Percentiles rank a stretch among this genome's conserved stretches.
Evolutionary conservation across 2,113 vertebrate species (phyloP).

Genomic region (Chionomys nivalis): DNA sequence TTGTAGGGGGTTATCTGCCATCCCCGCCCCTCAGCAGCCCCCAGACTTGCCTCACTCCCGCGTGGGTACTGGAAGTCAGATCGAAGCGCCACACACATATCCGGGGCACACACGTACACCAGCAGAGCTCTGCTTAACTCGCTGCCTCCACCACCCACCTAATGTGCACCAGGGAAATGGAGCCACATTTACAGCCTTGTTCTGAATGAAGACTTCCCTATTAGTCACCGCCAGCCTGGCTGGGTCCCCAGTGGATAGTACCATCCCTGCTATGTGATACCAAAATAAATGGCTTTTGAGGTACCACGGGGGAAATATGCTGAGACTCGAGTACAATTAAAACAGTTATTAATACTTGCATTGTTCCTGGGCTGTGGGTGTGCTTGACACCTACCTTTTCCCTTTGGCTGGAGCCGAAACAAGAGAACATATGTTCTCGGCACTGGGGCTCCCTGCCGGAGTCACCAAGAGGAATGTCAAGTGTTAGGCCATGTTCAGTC

Average conservation of each 20-base stretch:
- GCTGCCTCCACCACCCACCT: slow-evolving; percentile 62
- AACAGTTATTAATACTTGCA: slow-evolving; percentile 64
- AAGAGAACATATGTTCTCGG: slow-evolving; percentile 50
- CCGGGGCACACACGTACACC: background rate
- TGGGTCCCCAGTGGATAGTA: slow-evolving; percentile 4
- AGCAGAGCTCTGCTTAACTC: slow-evolving; percentile 49
- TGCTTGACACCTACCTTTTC: slow-evolving; percentile 57
- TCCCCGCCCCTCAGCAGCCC: slow-evolving; percentile 20
- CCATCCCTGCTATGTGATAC: background rate
- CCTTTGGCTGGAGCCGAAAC: slow-evolving; percentile 59
- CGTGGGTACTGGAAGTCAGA: background rate
- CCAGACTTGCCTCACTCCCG: background rate
- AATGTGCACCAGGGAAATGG: background rate
- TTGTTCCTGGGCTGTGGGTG: slow-evolving; percentile 61
- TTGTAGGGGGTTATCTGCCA: slow-evolving; percentile 45
- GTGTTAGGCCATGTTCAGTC: background rate
- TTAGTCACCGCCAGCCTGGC: slow-evolving; percentile 68
- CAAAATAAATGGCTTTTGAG: slow-evolving; percentile 70
- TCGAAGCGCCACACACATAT: background rate
- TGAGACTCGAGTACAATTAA: slow-evolving; percentile 57
- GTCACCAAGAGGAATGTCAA: background rate
- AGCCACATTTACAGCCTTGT: background rate
- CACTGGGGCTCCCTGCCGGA: background rate
- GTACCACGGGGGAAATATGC: slow-evolving; percentile 45
- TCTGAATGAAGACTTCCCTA: slow-evolving; percentile 68